Conservation (phyloP, 2,888 invertebrate species). For the Dasypolia templi region DNA sequence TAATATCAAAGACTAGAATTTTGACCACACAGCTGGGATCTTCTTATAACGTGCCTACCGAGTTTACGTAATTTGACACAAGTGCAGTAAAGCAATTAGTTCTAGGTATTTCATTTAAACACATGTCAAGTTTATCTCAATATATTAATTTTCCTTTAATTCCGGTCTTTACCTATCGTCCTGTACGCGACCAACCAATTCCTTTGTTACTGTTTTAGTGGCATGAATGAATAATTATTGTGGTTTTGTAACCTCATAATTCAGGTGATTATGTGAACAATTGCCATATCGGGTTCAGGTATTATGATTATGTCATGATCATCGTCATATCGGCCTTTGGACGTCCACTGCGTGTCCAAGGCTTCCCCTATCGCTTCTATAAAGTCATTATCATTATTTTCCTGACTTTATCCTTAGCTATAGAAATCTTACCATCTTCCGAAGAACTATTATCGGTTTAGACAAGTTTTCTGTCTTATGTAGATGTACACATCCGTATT, state of each 20-base stretch:
- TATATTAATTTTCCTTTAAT: slow-evolving; percentile 14
- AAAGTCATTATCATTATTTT: not conserved
- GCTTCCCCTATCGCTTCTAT: not conserved
- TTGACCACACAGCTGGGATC: not conserved
- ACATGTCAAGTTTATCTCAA: not conserved
- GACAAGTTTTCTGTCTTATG: not conserved
- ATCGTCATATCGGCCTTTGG: not conserved
- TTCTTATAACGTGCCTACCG: not conserved
- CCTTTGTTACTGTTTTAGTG: slow-evolving; percentile 1
- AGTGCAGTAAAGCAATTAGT: not conserved
- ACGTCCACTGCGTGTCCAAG: not conserved
- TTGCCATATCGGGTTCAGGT: not conserved
- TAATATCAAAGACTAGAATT: slow-evolving; percentile 1
- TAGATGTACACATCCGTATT: slow-evolving; percentile 12
- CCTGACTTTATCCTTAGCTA: not conserved
- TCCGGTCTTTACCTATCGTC: not conserved
- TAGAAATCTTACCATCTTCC: not conserved
- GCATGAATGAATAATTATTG: not conserved
- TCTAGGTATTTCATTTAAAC: not conserved
- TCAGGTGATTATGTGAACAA: not conserved
- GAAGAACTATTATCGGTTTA: not conserved
- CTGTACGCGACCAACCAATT: not conserved
- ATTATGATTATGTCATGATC: not conserved
- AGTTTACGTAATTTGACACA: not conserved
- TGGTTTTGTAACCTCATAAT: slow-evolving; percentile 16